Evolutionary conservation across 2,113 vertebrate species (phyloP).

Genomic region (Bambusicola thoracicus): DNA sequence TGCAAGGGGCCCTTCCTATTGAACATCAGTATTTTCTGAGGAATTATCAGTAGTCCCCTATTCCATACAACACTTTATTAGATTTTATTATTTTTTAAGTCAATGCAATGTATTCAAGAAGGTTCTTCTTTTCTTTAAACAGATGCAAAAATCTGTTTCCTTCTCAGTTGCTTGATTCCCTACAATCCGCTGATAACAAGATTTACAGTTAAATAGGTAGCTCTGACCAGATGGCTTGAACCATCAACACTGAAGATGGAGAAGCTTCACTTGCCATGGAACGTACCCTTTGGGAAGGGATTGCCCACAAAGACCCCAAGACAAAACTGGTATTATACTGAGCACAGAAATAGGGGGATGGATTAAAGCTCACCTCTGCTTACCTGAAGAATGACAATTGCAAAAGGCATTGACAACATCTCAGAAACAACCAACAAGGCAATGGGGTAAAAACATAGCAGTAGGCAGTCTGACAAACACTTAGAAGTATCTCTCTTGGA

Average conservation of each 20-base stretch:
- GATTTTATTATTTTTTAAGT: background rate
- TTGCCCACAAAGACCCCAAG: background rate
- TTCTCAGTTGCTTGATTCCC: background rate
- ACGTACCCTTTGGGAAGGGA: background rate
- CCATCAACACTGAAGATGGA: background rate
- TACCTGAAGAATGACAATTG: background rate
- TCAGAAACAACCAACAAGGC: constrained; percentile 23
- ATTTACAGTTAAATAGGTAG: background rate
- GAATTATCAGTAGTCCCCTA: background rate
- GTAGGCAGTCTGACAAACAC: background rate
- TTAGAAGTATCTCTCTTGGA: background rate
- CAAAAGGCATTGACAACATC: background rate
- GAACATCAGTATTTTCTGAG: background rate
- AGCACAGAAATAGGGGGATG: background rate
- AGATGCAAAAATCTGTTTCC: background rate
- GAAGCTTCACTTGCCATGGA: background rate
- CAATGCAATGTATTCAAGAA: background rate
- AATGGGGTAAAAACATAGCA: background rate
- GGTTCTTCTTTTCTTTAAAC: background rate
- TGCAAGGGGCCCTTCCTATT: background rate
- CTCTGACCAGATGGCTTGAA: background rate
- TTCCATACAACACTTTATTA: background rate
- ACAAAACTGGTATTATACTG: background rate
- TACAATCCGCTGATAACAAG: background rate
- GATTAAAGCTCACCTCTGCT: background rate